A percentile compares a stretch with the other conserved stretches of the same genome.
Conservation (phyloP, 2,888 invertebrate genomes). For the Myopa tessellatipennis region DNA sequence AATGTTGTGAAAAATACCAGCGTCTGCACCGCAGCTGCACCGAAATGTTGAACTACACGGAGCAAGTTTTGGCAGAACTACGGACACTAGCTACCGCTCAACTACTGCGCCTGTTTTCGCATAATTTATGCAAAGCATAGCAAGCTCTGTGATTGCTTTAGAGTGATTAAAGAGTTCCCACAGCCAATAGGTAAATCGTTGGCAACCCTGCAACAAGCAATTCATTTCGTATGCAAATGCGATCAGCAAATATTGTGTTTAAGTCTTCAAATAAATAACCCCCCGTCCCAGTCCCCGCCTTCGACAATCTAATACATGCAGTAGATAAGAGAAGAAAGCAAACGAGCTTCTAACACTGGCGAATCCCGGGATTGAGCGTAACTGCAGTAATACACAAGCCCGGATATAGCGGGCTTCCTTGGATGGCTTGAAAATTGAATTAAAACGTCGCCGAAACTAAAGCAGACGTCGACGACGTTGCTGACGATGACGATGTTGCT, state of each 20-base stretch:
- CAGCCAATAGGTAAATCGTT: neutral
- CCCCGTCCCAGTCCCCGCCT: neutral
- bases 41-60: too few species aligned
- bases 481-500: conserved; percentile 7
- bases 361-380: neutral
- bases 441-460: conserved; percentile 36
- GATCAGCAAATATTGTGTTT: conserved; percentile 34
- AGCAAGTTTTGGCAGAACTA: too few species aligned
- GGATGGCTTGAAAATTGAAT: conserved; percentile 38
- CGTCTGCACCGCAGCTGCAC: conserved; percentile 25
- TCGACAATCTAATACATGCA: neutral
- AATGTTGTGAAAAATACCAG: conserved; percentile 28
- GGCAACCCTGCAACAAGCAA: neutral
- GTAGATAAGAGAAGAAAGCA: neutral
- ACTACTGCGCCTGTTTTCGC: neutral
- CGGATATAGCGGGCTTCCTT: conserved; percentile 1
- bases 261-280: conserved; percentile 25
- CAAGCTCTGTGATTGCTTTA: conserved; percentile 44
- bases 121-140: conserved; percentile 45
- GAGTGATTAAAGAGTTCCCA: conserved; percentile 37
- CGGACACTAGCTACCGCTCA: too few species aligned
- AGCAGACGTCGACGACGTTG: neutral
- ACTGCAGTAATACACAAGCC: neutral
- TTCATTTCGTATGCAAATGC: conserved; percentile 46
- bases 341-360: neutral